A percentile compares a stretch with the other conserved stretches of the same genome.
These are phyloP conservation scores for Lipotes vexillifer DNA, from an alignment of 2,113 vertebrate genomes.

Conservation along the genomic window DNA sequence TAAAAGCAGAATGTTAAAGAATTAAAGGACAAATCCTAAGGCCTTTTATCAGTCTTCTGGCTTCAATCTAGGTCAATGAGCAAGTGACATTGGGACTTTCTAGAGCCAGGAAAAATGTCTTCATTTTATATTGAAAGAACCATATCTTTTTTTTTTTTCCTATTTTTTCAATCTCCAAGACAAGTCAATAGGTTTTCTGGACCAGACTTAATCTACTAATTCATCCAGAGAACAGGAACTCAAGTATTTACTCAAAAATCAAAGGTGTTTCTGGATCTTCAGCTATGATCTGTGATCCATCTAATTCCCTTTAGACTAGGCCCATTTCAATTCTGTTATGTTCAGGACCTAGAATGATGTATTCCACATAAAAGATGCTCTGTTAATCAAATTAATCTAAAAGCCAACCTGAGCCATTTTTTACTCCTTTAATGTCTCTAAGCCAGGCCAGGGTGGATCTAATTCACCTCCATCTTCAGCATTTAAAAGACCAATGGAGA, in stretches of 20 bases:
- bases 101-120: background rate
- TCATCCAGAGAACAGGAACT: background rate
- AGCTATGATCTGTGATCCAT: background rate
- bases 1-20: slow-evolving; percentile 14
- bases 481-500: slow-evolving; percentile 38
- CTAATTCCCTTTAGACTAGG: background rate
- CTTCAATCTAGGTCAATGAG: background rate
- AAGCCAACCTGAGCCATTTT: background rate
- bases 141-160: background rate
- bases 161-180: background rate
- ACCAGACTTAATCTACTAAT: background rate
- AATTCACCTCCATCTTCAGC: background rate
- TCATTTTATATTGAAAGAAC: background rate
- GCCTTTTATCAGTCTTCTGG: background rate
- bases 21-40: background rate
- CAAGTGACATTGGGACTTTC: background rate
- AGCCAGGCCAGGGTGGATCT: background rate
- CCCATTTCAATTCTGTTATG: background rate
- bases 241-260: slow-evolving; percentile 34
- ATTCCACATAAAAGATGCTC: background rate
- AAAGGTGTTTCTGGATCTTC: background rate
- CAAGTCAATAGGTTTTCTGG: background rate
- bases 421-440: slow-evolving; percentile 7
- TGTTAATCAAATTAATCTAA: background rate
- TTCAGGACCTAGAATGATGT: background rate